phyloP scores from a whole-genome alignment of 2,797 vertebrate species.

The Distichodus sexfasciatus region DNA sequence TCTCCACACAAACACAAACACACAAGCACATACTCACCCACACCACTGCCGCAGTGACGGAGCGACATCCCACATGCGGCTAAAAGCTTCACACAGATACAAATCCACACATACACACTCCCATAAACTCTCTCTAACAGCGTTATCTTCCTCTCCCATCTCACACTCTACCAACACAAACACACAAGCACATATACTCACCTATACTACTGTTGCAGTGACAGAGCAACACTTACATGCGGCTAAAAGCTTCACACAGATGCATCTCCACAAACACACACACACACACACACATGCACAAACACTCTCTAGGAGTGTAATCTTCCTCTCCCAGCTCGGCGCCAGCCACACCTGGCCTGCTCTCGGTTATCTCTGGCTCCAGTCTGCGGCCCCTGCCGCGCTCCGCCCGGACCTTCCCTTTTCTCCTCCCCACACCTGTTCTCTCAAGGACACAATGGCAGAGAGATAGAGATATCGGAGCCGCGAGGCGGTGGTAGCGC shows the following conservation, averaged over 20 bases:
- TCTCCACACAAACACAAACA: not conserved
- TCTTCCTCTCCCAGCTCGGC: constrained; percentile 1
- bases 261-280: not conserved
- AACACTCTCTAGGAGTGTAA: not conserved
- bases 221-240: not conserved
- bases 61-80: no score
- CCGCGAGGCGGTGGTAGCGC: not conserved
- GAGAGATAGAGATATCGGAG: constrained; percentile 4
- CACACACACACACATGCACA: constrained; percentile 4
- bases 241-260: constrained; percentile 33
- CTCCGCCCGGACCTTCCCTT: constrained; percentile 21
- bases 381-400: not conserved
- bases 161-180: not conserved
- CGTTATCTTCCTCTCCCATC: no score
- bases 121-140: no score
- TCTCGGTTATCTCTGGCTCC: constrained; percentile 26
- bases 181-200: no score
- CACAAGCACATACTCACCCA: no score
- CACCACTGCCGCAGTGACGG: no score
- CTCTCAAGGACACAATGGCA: constrained; percentile 40
- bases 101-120: not conserved
- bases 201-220: no score
- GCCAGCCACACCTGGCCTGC: constrained; percentile 11
- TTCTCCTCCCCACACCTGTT: constrained; percentile 21
- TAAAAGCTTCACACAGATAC: constrained; percentile 6